A percentile compares a stretch with the other conserved stretches of the same genome.
Conservation (phyloP, 2,888 invertebrate species). For the Yponomeuta cagnagella region DNA sequence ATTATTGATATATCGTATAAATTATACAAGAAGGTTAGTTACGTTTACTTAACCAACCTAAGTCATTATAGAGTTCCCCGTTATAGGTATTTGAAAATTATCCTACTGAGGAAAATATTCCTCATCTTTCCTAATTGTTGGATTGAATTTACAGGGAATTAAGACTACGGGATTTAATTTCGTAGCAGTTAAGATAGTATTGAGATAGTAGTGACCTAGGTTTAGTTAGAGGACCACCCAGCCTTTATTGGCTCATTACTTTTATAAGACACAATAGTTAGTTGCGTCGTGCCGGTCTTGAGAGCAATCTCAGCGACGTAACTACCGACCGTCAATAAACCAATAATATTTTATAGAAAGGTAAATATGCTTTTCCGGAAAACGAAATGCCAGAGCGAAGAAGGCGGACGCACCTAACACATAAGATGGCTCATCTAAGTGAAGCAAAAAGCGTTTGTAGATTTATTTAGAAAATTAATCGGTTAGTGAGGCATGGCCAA, state of each 20-base stretch:
- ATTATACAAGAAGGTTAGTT: too few species aligned
- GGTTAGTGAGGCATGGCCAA: too few species aligned
- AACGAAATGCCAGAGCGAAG: not conserved
- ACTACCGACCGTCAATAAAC: not conserved
- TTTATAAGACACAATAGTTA: slow-evolving; percentile 13
- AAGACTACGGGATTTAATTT: not conserved
- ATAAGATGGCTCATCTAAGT: too few species aligned
- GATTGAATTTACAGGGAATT: too few species aligned
- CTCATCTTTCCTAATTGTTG: too few species aligned
- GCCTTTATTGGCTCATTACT: slow-evolving; percentile 23
- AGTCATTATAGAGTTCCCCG: too few species aligned
- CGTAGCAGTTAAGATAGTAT: not conserved
- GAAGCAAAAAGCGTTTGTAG: not conserved
- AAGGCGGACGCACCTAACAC: too few species aligned
- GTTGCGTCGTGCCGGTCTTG: not conserved
- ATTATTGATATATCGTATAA: too few species aligned
- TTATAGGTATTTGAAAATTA: too few species aligned
- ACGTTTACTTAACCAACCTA: too few species aligned
- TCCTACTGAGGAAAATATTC: too few species aligned
- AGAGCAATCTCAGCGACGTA: not conserved
- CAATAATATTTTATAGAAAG: not conserved
- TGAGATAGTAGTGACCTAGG: not conserved
- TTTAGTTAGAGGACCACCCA: slow-evolving; percentile 23
- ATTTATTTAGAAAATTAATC: not conserved
- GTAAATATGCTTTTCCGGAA: not conserved